phyloP scores from a whole-genome alignment of 2,797 vertebrate species.

The Bucorvus abyssinicus region DNA sequence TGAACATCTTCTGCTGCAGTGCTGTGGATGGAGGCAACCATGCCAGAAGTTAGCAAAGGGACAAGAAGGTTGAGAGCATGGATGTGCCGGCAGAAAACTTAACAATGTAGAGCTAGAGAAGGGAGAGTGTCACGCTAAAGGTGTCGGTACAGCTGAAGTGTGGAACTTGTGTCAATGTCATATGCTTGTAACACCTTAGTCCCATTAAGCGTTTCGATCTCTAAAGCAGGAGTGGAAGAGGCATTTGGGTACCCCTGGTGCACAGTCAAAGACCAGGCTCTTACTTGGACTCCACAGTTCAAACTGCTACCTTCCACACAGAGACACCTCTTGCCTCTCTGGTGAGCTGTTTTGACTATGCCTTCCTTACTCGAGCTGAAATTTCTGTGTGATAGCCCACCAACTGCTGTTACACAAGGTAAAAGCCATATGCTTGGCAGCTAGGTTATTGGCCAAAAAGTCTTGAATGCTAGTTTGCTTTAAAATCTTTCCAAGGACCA shows the following conservation, averaged over 20 bases:
- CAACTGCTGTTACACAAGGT: neutral
- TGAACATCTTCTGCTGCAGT: neutral
- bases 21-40: neutral
- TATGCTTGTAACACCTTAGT: neutral
- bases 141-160: neutral
- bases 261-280: neutral
- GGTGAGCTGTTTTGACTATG: neutral
- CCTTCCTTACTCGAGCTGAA: neutral
- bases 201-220: neutral
- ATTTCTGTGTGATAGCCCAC: neutral
- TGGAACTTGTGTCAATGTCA: neutral
- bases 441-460: neutral
- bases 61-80: neutral
- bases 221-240: neutral
- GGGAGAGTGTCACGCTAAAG: neutral
- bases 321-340: neutral
- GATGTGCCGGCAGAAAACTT: neutral
- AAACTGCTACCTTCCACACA: neutral
- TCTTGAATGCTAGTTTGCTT: neutral
- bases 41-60: neutral
- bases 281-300: neutral
- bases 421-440: neutral
- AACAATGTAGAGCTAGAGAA: neutral
- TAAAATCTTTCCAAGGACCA: neutral
- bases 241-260: neutral